These are phyloP conservation scores for Myotis brandtii DNA, from an alignment of 2,113 vertebrate genomes.

Conservation along the genomic window DNA sequence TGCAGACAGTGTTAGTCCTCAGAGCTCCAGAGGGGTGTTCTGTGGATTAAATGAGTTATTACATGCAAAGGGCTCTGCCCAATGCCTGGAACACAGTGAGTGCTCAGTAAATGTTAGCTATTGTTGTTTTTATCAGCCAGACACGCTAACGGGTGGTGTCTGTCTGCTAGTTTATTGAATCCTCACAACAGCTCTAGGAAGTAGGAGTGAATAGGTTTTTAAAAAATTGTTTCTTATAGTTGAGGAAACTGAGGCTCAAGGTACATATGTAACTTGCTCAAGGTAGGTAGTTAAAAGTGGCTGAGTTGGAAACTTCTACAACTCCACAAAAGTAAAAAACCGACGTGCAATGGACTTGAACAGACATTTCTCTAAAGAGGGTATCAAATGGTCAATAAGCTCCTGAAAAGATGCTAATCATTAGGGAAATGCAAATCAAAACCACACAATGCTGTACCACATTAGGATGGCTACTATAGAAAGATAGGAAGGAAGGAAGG, in stretches of 20 bases:
- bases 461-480: not conserved
- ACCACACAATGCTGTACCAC: not conserved
- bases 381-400: not conserved
- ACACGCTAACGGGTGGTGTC: not conserved
- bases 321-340: not conserved
- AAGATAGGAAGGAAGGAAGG: not conserved
- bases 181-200: not conserved
- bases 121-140: not conserved
- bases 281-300: not conserved
- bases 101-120: not conserved
- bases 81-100: not conserved
- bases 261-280: not conserved
- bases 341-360: not conserved
- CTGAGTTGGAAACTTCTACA: not conserved
- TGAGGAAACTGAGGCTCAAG: slow-evolving; percentile 4
- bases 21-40: not conserved
- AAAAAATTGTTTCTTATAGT: not conserved
- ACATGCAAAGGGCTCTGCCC: not conserved
- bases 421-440: not conserved
- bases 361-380: not conserved
- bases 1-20: not conserved
- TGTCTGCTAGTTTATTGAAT: not conserved
- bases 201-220: not conserved
- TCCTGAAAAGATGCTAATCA: not conserved
- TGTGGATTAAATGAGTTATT: not conserved